Percentiles rank a stretch among this genome's conserved stretches.
These are phyloP conservation scores for Sebastes fasciatus DNA, from an alignment of 2,113 vertebrate genomes.

Conservation along the genomic window DNA sequence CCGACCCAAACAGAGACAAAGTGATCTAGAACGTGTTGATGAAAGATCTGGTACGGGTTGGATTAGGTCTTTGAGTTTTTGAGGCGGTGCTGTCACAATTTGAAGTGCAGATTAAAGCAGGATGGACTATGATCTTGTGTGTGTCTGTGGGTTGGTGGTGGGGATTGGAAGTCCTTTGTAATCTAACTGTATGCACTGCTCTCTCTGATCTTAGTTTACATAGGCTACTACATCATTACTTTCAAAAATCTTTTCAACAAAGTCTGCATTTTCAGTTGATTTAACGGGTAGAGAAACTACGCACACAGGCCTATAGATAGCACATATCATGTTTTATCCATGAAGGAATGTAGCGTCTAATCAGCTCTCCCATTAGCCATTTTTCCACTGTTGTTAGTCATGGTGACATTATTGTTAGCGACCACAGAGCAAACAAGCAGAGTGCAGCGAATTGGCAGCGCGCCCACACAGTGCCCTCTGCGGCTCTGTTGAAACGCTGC, in stretches of 20 bases:
- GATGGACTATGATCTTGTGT: too few species aligned
- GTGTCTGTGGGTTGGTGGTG: background rate
- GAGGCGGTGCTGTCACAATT: fast-evolving
- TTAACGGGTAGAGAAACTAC: conserved; percentile 1
- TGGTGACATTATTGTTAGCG: conserved; percentile 68
- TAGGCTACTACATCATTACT: background rate
- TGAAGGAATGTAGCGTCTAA: conserved; percentile 61
- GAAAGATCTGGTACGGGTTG: too few species aligned
- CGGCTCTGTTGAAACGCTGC: conserved; percentile 39
- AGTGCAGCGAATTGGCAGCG: conserved; percentile 63
- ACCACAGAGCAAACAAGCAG: conserved; percentile 70
- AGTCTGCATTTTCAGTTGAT: conserved; percentile 21
- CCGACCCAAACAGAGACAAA: too few species aligned
- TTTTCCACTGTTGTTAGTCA: conserved; percentile 71
- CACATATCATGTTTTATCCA: conserved; percentile 57
- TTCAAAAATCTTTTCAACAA: background rate
- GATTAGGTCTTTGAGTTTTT: background rate
- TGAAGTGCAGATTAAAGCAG: background rate
- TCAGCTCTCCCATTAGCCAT: conserved; percentile 63
- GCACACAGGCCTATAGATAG: conserved; percentile 18
- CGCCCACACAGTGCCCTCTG: conserved; percentile 72
- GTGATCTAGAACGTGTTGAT: too few species aligned
- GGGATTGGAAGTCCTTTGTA: background rate
- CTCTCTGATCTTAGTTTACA: background rate
- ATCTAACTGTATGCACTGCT: background rate